Conservation (phyloP, 2,797 vertebrate species). For the Tachyglossus aculeatus region DNA sequence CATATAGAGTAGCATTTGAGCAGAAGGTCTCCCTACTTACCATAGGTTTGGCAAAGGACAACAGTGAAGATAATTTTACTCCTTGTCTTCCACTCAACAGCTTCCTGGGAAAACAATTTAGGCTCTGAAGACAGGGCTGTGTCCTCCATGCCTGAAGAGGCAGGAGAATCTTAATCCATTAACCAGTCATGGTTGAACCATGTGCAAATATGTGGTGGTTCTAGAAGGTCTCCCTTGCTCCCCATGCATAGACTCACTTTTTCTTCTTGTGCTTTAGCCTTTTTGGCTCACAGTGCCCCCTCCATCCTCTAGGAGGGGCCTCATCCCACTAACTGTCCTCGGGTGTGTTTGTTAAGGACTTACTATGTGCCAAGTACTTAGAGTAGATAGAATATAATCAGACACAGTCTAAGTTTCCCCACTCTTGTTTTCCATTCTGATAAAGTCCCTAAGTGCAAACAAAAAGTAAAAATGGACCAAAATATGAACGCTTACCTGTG, state of each 20-base stretch:
- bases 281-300: neutral
- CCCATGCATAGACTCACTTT: neutral
- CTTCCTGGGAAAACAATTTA: conserved; percentile 40
- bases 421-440: too few species aligned
- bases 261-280: neutral
- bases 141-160: conserved; percentile 16
- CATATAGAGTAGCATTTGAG: conserved; percentile 3
- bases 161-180: conserved; percentile 39
- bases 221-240: neutral
- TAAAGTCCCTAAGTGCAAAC: too few species aligned
- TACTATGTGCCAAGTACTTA: too few species aligned
- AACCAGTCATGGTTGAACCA: conserved; percentile 7
- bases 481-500: too few species aligned
- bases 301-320: too few species aligned
- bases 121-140: neutral
- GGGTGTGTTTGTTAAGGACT: too few species aligned
- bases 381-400: too few species aligned
- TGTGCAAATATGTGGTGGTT: neutral
- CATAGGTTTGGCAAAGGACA: conserved; percentile 24
- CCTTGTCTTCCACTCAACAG: conserved; percentile 27
- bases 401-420: too few species aligned
- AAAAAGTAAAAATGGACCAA: too few species aligned
- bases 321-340: too few species aligned
- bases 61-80: conserved; percentile 17
- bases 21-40: conserved; percentile 16